phyloP scores from a whole-genome alignment of 2,797 vertebrate genomes.

The Balearica regulorum region DNA sequence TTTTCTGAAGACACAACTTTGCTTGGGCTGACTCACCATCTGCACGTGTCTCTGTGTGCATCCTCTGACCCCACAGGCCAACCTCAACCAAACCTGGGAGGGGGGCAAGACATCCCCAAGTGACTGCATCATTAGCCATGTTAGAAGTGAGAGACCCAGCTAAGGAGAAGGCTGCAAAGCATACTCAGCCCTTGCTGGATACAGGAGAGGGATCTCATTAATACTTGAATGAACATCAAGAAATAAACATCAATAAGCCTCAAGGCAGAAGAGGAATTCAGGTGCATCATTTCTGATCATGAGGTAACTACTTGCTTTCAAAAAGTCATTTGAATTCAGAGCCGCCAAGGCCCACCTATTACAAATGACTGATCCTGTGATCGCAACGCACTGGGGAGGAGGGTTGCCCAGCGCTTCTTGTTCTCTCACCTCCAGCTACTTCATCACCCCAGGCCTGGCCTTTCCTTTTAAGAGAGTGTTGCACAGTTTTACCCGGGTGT shows the following conservation, averaged over 20 bases:
- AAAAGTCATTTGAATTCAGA: not conserved
- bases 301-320: not conserved
- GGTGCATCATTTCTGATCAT: not conserved
- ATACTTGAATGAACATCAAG: not conserved
- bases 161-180: not conserved
- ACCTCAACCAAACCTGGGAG: not conserved
- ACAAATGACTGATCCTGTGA: accelerated
- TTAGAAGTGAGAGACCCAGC: not conserved
- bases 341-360: too few species aligned
- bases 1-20: not conserved
- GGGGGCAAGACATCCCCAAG: not conserved
- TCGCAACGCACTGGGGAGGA: not conserved
- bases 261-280: not conserved
- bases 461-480: not conserved
- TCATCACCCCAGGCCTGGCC: not conserved
- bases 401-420: not conserved
- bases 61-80: not conserved
- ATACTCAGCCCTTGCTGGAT: not conserved
- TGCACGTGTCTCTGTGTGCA: not conserved
- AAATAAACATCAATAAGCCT: not conserved
- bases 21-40: not conserved
- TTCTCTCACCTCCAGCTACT: not conserved
- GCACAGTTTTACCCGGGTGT: not conserved
- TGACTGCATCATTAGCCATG: accelerated
- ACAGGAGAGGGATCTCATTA: not conserved